Evolutionary conservation across 2,113 vertebrate genomes (phyloP).

Genomic region (Oophaga pumilio): DNA sequence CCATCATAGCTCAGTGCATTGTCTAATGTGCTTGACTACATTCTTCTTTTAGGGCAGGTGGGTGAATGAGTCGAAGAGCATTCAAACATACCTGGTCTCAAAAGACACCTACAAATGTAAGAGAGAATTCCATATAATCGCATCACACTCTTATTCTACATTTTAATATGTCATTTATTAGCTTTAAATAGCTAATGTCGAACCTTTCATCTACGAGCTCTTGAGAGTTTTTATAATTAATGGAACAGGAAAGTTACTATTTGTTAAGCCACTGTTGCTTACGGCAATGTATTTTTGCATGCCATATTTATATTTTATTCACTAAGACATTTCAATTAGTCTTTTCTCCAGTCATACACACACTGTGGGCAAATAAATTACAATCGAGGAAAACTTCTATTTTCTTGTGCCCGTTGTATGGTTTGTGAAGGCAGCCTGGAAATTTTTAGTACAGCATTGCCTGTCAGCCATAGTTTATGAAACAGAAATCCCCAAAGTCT

Average conservation of each 20-base stretch:
- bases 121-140: constrained; percentile 30
- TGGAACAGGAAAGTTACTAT: background rate
- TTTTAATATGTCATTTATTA: constrained; percentile 41
- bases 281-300: constrained; percentile 25
- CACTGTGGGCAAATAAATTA: background rate
- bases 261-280: background rate
- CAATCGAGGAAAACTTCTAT: background rate
- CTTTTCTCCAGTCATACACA: background rate
- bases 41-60: constrained; percentile 47
- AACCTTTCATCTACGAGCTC: constrained; percentile 32
- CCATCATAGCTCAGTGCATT: constrained; percentile 47
- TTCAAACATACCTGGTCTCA: constrained; percentile 39
- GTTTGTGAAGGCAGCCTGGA: background rate
- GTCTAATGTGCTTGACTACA: constrained; percentile 47
- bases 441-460: background rate
- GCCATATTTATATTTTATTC: constrained; percentile 23
- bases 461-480: background rate
- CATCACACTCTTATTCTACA: constrained; percentile 10
- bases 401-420: background rate
- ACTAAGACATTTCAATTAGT: constrained; percentile 11
- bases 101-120: constrained; percentile 33
- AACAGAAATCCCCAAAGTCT: background rate
- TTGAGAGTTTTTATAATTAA: constrained; percentile 35
- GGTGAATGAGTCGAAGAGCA: constrained; percentile 35
- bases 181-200: constrained; percentile 35